phyloP scores from a whole-genome alignment of 2,113 vertebrate genomes.

The Centropristis striata region DNA sequence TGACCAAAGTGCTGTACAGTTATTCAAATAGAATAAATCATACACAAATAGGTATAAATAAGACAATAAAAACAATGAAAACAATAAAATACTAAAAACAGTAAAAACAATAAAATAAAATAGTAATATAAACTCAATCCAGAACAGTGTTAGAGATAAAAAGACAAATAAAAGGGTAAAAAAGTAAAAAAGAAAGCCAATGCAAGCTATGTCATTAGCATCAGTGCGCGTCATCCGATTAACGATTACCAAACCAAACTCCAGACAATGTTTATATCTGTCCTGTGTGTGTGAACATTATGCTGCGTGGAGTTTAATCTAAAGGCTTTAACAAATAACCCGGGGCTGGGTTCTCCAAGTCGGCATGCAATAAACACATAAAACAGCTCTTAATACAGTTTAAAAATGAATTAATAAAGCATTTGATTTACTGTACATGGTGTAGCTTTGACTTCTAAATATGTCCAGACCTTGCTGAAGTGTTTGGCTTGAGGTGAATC shows the following conservation, averaged over 20 bases:
- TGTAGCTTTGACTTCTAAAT: no score
- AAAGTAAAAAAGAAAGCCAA: no score
- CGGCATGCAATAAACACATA: not conserved
- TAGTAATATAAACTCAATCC: no score
- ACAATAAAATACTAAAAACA: no score
- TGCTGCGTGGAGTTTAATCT: rapidly evolving
- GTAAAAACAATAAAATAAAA: no score
- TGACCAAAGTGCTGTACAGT: no score
- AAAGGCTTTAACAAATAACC: rapidly evolving
- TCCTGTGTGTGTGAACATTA: rapidly evolving
- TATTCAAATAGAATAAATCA: no score
- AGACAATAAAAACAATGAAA: no score
- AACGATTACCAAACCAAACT: not conserved
- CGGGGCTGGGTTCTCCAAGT: not conserved
- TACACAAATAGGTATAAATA: no score
- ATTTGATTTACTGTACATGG: not conserved
- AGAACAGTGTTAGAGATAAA: no score
- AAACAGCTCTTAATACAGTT: not conserved
- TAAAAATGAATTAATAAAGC: not conserved
- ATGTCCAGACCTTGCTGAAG: not conserved
- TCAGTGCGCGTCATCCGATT: not conserved
- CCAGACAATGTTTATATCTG: not conserved
- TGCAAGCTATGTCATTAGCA: not conserved
- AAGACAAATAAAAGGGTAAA: no score
- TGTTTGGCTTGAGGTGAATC: not conserved